Evolutionary conservation across 2,113 vertebrate species (phyloP).

Genomic region (Ciconia maguari): DNA sequence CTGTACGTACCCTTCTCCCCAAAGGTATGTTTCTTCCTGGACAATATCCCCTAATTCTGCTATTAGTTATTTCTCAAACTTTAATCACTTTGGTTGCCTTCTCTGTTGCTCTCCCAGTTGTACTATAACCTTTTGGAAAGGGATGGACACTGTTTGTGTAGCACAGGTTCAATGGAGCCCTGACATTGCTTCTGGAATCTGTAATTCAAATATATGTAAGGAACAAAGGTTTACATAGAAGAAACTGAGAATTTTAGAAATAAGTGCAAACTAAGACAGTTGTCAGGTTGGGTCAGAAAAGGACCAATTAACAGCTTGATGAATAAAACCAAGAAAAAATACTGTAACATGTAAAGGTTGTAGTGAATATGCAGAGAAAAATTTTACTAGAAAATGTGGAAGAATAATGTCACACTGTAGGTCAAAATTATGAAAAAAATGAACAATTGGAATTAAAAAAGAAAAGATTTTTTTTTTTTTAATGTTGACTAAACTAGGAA

Average conservation of each 20-base stretch:
- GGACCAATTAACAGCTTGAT: not conserved
- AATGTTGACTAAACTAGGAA: not conserved
- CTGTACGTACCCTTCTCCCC: not conserved
- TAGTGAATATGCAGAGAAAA: not conserved
- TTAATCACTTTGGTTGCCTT: not conserved
- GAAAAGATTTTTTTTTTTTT: not conserved
- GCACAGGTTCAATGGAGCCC: not conserved
- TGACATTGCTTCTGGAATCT: not conserved
- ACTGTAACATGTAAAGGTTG: not conserved
- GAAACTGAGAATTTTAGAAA: not conserved
- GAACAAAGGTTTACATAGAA: not conserved
- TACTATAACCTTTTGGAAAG: not conserved
- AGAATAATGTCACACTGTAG: not conserved
- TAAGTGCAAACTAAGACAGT: not conserved
- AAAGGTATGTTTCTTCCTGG: not conserved
- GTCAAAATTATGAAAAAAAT: not conserved
- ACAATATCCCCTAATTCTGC: not conserved
- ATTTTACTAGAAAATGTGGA: not conserved
- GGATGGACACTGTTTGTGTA: not conserved
- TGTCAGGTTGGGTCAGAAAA: not conserved
- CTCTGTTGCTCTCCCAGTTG: not conserved
- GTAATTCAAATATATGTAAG: not conserved
- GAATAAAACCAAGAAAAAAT: not conserved
- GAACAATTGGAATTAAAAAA: not conserved
- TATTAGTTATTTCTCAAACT: not conserved